These are phyloP conservation scores for Ctenomys sociabilis DNA, from an alignment of 2,113 vertebrate genomes.

Conservation along the genomic window DNA sequence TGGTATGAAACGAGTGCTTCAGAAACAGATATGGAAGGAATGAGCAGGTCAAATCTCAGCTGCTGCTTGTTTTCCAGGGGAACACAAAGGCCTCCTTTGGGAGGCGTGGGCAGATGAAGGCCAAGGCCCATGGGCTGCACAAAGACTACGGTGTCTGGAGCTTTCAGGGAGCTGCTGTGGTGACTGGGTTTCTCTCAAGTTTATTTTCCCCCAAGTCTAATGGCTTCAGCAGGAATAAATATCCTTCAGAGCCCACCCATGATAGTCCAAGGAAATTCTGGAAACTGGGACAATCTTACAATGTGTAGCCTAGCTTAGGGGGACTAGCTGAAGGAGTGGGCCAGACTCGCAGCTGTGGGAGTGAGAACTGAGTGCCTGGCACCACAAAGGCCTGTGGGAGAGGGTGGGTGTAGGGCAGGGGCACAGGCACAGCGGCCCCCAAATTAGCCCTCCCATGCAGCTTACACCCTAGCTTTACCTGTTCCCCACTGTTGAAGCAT, in stretches of 20 bases:
- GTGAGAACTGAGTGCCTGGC: neutral
- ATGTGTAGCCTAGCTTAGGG: neutral
- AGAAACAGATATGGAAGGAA: neutral
- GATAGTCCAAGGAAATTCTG: neutral
- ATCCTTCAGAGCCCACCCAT: neutral
- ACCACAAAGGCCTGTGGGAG: neutral
- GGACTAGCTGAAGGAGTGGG: neutral
- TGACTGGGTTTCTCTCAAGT: neutral
- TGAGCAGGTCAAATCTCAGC: neutral
- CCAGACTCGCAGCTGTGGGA: neutral
- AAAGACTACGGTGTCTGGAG: neutral
- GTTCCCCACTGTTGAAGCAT: neutral
- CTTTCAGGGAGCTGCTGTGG: fast-evolving
- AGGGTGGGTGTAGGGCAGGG: neutral
- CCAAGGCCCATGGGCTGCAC: no score
- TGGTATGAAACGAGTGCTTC: neutral
- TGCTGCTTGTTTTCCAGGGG: neutral
- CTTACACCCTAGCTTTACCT: neutral
- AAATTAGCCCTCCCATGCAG: neutral
- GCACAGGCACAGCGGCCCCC: neutral
- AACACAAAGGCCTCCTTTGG: neutral
- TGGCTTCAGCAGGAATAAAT: neutral
- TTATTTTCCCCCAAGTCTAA: neutral
- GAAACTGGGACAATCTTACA: neutral
- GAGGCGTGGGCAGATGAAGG: neutral